Evolutionary conservation across 2,797 vertebrate species (phyloP).

Genomic region (Fundulus diaphanus): DNA sequence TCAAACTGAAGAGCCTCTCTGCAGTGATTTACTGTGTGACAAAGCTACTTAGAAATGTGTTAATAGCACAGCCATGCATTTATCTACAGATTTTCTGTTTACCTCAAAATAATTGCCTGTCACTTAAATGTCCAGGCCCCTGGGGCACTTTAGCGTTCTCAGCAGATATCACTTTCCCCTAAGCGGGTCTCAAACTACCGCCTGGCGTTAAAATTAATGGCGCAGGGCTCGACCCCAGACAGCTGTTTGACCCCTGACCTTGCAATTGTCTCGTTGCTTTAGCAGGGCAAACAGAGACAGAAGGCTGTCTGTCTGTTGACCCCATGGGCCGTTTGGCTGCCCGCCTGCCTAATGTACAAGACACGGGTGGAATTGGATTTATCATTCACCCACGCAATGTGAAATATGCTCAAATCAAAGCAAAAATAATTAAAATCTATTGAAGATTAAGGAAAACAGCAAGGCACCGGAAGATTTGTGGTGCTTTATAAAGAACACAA

Average conservation of each 20-base stretch:
- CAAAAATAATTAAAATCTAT: neutral
- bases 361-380: neutral
- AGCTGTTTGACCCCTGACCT: constrained; percentile 65
- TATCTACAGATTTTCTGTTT: constrained; percentile 40
- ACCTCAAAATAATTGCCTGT: constrained; percentile 55
- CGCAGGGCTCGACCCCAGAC: constrained; percentile 61
- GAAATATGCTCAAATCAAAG: neutral
- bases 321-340: constrained; percentile 25
- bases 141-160: constrained; percentile 51
- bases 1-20: constrained; percentile 16
- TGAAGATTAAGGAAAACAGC: neutral
- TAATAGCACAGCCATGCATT: constrained; percentile 28
- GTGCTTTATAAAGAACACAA: neutral
- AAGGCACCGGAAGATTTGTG: neutral
- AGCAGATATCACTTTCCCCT: constrained; percentile 53
- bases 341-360: neutral
- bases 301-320: constrained; percentile 49
- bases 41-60: constrained; percentile 22
- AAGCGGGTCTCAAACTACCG: constrained; percentile 55
- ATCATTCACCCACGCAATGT: neutral
- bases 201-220: constrained; percentile 63
- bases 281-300: constrained; percentile 58
- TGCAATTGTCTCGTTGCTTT: constrained; percentile 58
- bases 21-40: constrained; percentile 31
- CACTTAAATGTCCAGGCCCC: constrained; percentile 40